Percentiles rank a stretch among this genome's conserved stretches.
Conservation (phyloP, 2,888 invertebrate genomes). For the Melolontha melolontha region DNA sequence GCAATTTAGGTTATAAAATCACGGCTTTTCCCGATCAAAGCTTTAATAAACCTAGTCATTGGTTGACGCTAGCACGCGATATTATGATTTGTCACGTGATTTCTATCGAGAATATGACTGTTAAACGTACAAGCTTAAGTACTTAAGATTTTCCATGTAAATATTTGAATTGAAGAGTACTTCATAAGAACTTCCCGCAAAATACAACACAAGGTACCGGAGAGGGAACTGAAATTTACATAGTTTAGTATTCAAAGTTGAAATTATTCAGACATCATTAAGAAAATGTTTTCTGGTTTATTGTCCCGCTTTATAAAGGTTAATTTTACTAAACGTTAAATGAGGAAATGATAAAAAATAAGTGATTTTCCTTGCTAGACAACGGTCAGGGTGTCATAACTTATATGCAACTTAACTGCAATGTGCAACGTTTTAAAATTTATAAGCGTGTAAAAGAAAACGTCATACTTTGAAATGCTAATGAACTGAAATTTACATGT, state of each 20-base stretch:
- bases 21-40: slow-evolving; percentile 17
- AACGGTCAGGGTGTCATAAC: not conserved
- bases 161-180: not conserved
- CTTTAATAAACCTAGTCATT: slow-evolving; percentile 42
- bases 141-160: slow-evolving; percentile 22
- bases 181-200: too few relatives aligned
- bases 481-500: slow-evolving; percentile 17
- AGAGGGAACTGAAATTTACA: too few relatives aligned
- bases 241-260: too few relatives aligned
- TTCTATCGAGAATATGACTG: slow-evolving; percentile 47
- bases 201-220: too few relatives aligned
- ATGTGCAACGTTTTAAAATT: slow-evolving; percentile 23
- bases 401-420: too few relatives aligned
- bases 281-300: slow-evolving; percentile 1
- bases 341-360: slow-evolving; percentile 13
- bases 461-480: slow-evolving; percentile 31
- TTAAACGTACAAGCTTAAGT: slow-evolving; percentile 32
- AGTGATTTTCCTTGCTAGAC: slow-evolving; percentile 9
- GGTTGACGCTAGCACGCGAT: slow-evolving; percentile 53
- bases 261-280: slow-evolving; percentile 4
- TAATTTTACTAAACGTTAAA: too few relatives aligned
- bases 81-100: slow-evolving; percentile 58
- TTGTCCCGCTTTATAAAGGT: not conserved
- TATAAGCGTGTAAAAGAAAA: slow-evolving; percentile 24
- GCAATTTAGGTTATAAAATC: too few relatives aligned